Evolutionary conservation across 2,113 vertebrate species (phyloP).

Genomic region (Orcinus orca): DNA sequence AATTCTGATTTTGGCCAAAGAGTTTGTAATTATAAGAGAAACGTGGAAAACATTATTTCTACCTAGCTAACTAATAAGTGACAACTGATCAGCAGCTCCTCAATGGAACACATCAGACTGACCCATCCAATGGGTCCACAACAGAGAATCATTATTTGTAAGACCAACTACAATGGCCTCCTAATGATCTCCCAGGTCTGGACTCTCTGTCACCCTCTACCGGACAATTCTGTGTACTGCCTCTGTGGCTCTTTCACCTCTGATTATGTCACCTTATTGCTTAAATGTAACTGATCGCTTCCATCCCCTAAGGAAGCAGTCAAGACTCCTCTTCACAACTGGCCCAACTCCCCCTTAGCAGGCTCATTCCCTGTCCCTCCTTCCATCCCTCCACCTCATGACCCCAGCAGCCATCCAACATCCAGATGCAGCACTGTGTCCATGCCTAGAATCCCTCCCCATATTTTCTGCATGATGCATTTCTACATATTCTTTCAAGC

Average conservation of each 20-base stretch:
- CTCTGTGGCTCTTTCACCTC: neutral
- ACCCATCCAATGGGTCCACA: neutral
- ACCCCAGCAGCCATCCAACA: neutral
- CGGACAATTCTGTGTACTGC: neutral
- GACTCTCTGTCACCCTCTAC: neutral
- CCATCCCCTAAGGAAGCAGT: neutral
- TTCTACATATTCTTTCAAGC: neutral
- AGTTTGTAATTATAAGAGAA: slow-evolving; percentile 18
- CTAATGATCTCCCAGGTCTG: neutral
- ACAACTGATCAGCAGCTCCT: neutral
- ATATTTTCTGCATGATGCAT: neutral
- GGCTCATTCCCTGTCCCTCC: too few relatives aligned
- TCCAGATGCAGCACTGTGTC: neutral
- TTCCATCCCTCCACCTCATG: neutral
- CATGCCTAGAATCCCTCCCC: neutral
- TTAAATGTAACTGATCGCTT: neutral
- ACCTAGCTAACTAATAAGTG: neutral
- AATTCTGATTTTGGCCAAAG: neutral
- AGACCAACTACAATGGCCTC: neutral
- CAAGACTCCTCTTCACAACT: neutral
- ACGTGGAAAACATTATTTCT: neutral
- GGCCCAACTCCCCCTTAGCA: neutral
- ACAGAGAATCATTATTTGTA: neutral
- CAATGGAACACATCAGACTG: neutral
- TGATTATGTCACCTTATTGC: neutral